Conservation (phyloP, 92 coral and sea anemone species). For the Galaxea fascicularis region DNA sequence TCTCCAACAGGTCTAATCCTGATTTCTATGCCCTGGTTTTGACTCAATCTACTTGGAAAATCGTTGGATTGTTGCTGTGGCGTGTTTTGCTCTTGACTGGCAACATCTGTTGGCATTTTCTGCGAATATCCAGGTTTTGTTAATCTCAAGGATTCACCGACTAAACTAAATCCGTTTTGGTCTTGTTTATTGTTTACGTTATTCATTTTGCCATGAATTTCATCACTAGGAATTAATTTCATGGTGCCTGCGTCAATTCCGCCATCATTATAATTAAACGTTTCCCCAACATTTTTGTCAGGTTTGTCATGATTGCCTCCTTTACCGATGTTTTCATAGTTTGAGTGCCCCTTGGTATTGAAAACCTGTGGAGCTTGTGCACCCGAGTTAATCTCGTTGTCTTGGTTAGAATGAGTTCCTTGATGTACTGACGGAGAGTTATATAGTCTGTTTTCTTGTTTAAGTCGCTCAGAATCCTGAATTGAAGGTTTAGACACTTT, state of each 20-base stretch:
- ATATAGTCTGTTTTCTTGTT: not conserved
- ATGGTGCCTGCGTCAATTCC: not conserved
- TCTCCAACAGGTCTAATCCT: not conserved
- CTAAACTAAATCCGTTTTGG: not conserved
- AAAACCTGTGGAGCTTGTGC: not conserved
- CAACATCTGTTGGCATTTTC: not conserved
- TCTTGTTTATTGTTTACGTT: not conserved
- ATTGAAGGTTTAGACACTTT: not conserved
- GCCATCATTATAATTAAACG: not conserved
- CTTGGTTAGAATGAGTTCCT: not conserved
- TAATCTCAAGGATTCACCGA: conserved; percentile 1
- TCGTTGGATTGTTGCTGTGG: conserved; percentile 12
- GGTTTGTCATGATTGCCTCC: not conserved
- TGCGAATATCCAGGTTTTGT: not conserved
- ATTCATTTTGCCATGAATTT: not conserved
- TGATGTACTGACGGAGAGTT: not conserved
- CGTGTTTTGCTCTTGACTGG: not conserved
- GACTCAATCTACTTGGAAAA: not conserved
- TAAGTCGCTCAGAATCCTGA: not conserved
- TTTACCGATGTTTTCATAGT: not conserved
- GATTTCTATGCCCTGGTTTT: not conserved
- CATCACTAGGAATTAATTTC: not conserved
- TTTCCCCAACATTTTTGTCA: not conserved
- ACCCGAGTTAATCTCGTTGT: not conserved
- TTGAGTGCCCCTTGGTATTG: not conserved